Percentiles rank a stretch among this genome's conserved stretches.
Conservation (phyloP, 2,113 vertebrate genomes). For the Cavia aperea region DNA sequence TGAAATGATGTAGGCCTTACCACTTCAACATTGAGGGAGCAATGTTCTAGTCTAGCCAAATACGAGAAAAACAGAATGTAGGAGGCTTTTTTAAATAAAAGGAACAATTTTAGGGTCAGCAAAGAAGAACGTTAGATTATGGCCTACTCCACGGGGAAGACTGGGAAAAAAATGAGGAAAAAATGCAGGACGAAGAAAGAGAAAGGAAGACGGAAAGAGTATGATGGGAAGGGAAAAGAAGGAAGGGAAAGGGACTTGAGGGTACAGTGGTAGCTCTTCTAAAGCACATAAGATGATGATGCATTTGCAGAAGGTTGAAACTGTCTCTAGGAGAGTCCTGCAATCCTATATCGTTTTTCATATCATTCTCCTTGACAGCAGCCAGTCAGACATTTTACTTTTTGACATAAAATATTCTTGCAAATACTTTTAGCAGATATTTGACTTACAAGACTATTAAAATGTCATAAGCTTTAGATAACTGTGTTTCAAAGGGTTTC, state of each 20-base stretch:
- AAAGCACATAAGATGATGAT: not conserved
- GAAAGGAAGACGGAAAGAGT: not conserved
- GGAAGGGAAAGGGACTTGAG: not conserved
- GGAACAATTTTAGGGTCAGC: not conserved
- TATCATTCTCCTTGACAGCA: not conserved
- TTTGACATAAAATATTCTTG: not conserved
- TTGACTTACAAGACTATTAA: conserved; percentile 3
- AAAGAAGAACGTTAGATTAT: not conserved
- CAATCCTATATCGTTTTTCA: not conserved
- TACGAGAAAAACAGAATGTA: not conserved
- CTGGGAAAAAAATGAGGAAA: not conserved
- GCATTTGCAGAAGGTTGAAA: not conserved
- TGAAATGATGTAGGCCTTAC: not conserved
- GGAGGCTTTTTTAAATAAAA: not conserved
- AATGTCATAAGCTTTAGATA: not conserved
- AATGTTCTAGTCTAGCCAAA: not conserved
- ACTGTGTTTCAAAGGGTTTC: not conserved
- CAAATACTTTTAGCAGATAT: conserved; percentile 15
- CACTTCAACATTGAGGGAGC: not conserved
- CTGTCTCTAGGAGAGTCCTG: not conserved
- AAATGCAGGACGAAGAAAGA: not conserved
- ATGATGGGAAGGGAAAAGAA: accelerated
- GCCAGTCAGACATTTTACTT: not conserved
- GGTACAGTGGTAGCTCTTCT: not conserved
- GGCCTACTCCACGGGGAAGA: not conserved